Base-by-base conservation (phyloP, 2,797 vertebrate species). In the Eulemur albifrons region DNA sequence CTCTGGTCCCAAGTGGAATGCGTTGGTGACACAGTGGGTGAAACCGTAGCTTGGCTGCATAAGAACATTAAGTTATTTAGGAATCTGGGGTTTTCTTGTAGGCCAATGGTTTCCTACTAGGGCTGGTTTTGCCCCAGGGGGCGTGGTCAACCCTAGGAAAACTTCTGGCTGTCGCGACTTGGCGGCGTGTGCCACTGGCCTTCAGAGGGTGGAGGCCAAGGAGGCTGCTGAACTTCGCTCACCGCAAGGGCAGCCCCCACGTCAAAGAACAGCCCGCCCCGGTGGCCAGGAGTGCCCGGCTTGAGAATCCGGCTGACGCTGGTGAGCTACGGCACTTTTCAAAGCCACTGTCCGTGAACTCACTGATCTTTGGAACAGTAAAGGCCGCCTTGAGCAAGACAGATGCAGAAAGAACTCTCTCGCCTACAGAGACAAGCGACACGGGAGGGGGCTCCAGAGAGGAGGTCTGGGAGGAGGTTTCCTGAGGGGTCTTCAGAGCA, bases 191-290 rank as follows among this genome's bases (percentile, higher is more conserved):
- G 30, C 15, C 38, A 5, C 45, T 15, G 43, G 43, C 40, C 15
- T 70, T 21, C 1, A 8, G 23, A 13, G 40, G 52, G 38, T 10
- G 7, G 70, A 45, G 32, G 6, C 40, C 48, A 54, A 8, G n/a
- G 63, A 1, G 21, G 32, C 61, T 32, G 69, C 18, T 17, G 3
- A 30, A 2, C 4, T 0, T 0, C 57, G 35, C 9, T 0, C 48
- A 21, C 1, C 6, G 48, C 18, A 0, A 27, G n/a, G 38, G 23
- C 25, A 38, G 23, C 27, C n/a, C 48, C 20, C 25, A 8, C 54
- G 0, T 4, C 80, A 32, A 25, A 14, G 85, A 21, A 8, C 11
- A 18, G 35, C 1, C 54, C 17, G 3, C n/a, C 65, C 54, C 4
- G 27, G 1, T 6, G 5, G n/a, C 18, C 65, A 1, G 20, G 30